A percentile compares a stretch with the other conserved stretches of the same genome.
phyloP scores from a whole-genome alignment of 2,888 invertebrate genomes.

The Cepaea hortensis region DNA sequence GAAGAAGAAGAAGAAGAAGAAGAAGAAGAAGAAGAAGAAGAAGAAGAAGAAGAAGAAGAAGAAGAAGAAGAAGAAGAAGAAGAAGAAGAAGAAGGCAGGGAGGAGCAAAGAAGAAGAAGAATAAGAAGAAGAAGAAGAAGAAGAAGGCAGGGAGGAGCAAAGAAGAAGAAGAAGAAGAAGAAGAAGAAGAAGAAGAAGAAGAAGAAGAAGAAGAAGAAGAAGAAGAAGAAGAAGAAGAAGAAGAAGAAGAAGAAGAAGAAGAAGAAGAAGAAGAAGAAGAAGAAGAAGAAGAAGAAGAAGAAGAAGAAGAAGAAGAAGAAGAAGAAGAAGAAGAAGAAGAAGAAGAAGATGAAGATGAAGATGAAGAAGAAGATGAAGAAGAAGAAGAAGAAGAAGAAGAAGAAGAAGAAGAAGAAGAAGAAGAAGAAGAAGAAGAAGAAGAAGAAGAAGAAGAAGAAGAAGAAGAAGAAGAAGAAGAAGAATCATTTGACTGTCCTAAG shows the following conservation, averaged over 20 bases:
- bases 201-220: background rate
- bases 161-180: background rate
- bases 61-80: too few species aligned
- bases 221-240: background rate
- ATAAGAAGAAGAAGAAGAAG: too few species aligned
- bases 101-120: too few species aligned
- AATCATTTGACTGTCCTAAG: background rate
- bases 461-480: background rate
- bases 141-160: too few species aligned
- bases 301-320: background rate
- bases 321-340: background rate
- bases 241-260: background rate
- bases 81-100: too few species aligned
- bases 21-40: too few species aligned
- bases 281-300: background rate
- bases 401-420: background rate
- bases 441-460: background rate
- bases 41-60: too few species aligned
- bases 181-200: background rate
- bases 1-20: too few species aligned
- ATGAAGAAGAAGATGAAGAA: background rate
- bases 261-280: background rate
- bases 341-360: background rate
- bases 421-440: background rate
- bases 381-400: background rate